Base-by-base conservation (phyloP, 2,888 invertebrate genomes). In the Tuta absoluta region DNA sequence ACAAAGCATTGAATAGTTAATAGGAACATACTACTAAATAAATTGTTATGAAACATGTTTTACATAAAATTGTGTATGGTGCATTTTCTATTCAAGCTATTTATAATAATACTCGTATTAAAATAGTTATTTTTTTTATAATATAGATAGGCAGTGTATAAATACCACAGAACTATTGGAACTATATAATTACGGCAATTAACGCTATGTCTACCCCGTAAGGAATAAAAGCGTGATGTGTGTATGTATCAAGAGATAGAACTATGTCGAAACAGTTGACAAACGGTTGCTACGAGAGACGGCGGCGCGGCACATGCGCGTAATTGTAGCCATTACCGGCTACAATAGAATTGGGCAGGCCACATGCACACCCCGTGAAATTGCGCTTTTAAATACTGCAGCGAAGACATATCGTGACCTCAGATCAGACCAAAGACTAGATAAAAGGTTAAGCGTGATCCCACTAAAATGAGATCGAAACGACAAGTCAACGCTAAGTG, bases 321-420 rank as follows among this genome's bases (percentile, higher is more conserved):
- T 89, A 89, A 90, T 90, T 83, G 86, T 72, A 63, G 71, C 84
- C 73, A 89, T 91, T 91, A 89, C 84, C 63, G 72, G 66, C 67
- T 75, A 90, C 91, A 91, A 91, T 87, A 89, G 90, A 91, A 91
- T 91, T 90, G 91, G 91, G 89, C 85, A 81, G 80, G 70, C 75
- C 73, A 71, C 78, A 78, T 71, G 77, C 85, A 85, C 74, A 75
- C 79, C 75, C 86, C 91, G 87, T 89, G 88, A 90, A 90, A 91
- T 90, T 89, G 85, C 80, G 76, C 80, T 80, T 87, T 89, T 89
- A 88, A 89, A 90, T 89, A 89, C 90, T 45, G 51, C 62, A 38
- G 11, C n/a, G 23, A 33, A 12, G 2, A 12, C 19, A 14, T 89
- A 88, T 88, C 87, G 84, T 51, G 62, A 62, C 21, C 51, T 37